phyloP scores from a whole-genome alignment of 2,888 invertebrate genomes.

The Thelaira solivaga region DNA sequence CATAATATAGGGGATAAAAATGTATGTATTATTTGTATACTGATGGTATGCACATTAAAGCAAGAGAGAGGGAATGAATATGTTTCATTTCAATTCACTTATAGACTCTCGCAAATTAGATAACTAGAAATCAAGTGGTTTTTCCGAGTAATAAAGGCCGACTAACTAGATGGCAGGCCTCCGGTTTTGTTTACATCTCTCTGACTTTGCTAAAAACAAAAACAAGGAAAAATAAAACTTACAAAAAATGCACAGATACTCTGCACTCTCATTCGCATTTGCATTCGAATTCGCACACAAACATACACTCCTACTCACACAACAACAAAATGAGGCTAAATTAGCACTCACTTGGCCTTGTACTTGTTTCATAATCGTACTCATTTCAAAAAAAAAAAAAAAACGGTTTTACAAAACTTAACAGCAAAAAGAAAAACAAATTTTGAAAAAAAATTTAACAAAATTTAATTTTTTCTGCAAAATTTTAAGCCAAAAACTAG shows the following conservation, averaged over 20 bases:
- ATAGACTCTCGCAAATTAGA: background rate
- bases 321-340: constrained; percentile 50
- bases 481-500: too few relatives aligned
- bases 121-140: constrained; percentile 28
- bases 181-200: constrained; percentile 54
- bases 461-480: too few relatives aligned
- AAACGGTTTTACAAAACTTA: constrained; percentile 22
- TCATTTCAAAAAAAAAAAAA: constrained; percentile 29
- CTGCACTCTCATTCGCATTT: too few relatives aligned
- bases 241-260: background rate
- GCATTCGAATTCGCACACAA: background rate
- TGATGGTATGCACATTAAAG: constrained; percentile 39
- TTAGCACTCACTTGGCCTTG: constrained; percentile 62
- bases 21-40: background rate
- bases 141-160: constrained; percentile 46
- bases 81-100: background rate
- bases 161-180: constrained; percentile 39
- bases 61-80: constrained; percentile 26
- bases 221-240: background rate
- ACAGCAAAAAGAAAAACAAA: background rate
- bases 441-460: background rate
- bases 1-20: background rate
- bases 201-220: constrained; percentile 31
- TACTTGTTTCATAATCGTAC: constrained; percentile 57
- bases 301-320: background rate